Percentiles rank a stretch among this genome's conserved stretches.
These are phyloP conservation scores for Meliscaeva auricollis DNA, from an alignment of 2,888 invertebrate genomes.

Conservation along the genomic window DNA sequence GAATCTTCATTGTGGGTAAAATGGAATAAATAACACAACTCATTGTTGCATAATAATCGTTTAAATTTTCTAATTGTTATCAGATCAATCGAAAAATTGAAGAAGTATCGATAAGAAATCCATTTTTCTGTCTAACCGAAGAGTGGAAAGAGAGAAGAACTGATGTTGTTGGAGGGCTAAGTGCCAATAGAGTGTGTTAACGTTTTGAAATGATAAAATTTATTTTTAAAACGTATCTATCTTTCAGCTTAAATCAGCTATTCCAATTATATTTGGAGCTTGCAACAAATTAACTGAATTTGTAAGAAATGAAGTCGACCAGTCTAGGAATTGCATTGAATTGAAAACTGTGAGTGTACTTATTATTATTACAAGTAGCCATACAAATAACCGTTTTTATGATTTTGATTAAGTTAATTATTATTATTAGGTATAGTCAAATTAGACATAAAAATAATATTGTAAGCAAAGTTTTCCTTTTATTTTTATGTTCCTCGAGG, in stretches of 20 bases:
- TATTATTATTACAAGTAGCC: too few relatives aligned
- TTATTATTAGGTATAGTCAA: too few relatives aligned
- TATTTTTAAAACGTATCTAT: neutral
- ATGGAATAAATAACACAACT: neutral
- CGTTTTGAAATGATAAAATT: neutral
- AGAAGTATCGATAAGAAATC: slow-evolving; percentile 70
- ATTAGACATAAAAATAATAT: too few relatives aligned
- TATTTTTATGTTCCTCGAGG: too few relatives aligned
- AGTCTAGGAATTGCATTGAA: slow-evolving; percentile 37
- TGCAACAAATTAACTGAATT: neutral
- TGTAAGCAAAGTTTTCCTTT: too few relatives aligned
- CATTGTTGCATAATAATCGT: too few relatives aligned
- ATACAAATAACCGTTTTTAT: too few relatives aligned
- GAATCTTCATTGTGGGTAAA: slow-evolving; percentile 77
- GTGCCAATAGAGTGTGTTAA: slow-evolving; percentile 48
- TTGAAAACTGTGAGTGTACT: slow-evolving; percentile 78
- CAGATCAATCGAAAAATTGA: neutral
- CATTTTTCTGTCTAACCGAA: slow-evolving; percentile 77
- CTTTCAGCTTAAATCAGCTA: neutral
- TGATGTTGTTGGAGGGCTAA: slow-evolving; percentile 77
- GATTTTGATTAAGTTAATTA: too few relatives aligned
- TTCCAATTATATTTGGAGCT: neutral
- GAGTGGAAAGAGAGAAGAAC: slow-evolving; percentile 78
- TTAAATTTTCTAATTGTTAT: too few relatives aligned
- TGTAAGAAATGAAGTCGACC: neutral